These are phyloP conservation scores for Python bivittatus DNA, from an alignment of 2,113 vertebrate species.

Conservation along the genomic window DNA sequence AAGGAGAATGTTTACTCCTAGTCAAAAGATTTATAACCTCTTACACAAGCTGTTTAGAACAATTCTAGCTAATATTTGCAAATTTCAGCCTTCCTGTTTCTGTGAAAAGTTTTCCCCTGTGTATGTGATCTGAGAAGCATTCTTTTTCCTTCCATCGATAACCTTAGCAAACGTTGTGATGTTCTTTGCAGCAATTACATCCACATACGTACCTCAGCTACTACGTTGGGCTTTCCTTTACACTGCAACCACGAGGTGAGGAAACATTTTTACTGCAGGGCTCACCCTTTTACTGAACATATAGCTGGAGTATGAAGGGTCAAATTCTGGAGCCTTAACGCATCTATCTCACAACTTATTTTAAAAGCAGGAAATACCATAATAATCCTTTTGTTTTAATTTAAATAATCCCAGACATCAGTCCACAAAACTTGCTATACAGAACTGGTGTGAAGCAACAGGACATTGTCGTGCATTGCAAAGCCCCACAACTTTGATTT, in stretches of 20 bases:
- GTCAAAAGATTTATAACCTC: not conserved
- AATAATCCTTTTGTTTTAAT: not conserved
- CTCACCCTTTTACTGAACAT: not conserved
- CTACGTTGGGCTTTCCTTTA: not conserved
- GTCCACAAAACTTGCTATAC: not conserved
- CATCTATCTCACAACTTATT: not conserved
- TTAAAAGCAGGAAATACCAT: not conserved
- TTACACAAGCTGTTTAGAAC: rapidly evolving
- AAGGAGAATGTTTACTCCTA: conserved; percentile 14
- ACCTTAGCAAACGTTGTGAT: not conserved
- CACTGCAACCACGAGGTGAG: not conserved
- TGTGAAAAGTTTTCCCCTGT: rapidly evolving
- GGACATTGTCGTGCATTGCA: too few relatives aligned
- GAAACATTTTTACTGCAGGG: not conserved
- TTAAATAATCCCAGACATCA: not conserved
- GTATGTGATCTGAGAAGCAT: not conserved
- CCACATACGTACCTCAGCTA: not conserved
- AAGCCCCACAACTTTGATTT: not conserved
- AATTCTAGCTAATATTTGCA: not conserved
- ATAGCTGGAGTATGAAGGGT: not conserved
- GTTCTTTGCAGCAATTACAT: not conserved
- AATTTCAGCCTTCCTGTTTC: not conserved
- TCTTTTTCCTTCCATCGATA: not conserved
- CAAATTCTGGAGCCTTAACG: not conserved
- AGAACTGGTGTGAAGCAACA: not conserved